A percentile compares a stretch with the other conserved stretches of the same genome.
phyloP scores from a whole-genome alignment of 2,113 vertebrate species.

The Catharus bicknelli region DNA sequence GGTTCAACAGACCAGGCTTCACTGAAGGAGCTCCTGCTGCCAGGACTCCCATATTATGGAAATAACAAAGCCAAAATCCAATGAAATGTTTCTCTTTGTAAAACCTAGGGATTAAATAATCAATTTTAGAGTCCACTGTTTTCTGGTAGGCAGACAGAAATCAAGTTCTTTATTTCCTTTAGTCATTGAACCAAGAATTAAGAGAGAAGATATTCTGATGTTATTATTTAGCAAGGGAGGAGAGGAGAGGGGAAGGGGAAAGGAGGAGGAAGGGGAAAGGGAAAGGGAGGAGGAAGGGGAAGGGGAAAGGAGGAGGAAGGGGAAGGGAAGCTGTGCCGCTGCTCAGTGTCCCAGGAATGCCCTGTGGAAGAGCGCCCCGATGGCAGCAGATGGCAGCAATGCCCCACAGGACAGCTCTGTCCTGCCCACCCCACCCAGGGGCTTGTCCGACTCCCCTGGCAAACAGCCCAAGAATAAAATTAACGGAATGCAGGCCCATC shows the following conservation, averaged over 20 bases:
- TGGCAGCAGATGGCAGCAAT: conserved; percentile 17
- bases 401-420: background rate
- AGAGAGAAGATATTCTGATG: background rate
- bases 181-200: background rate
- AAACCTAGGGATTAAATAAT: background rate
- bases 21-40: background rate
- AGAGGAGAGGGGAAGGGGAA: background rate
- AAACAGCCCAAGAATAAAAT: background rate
- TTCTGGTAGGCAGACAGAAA: background rate
- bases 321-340: accelerated
- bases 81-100: background rate
- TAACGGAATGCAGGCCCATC: background rate
- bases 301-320: background rate
- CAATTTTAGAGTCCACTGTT: background rate
- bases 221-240: background rate
- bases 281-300: too few relatives aligned
- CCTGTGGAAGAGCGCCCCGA: background rate
- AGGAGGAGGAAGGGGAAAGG: too few relatives aligned
- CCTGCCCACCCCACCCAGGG: background rate
- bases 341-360: background rate
- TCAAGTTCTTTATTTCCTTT: background rate
- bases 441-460: background rate
- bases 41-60: background rate
- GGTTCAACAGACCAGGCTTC: background rate
- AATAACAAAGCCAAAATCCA: background rate